Base-by-base conservation (phyloP, 2,113 vertebrate genomes). In the Planiliza haematocheilus region DNA sequence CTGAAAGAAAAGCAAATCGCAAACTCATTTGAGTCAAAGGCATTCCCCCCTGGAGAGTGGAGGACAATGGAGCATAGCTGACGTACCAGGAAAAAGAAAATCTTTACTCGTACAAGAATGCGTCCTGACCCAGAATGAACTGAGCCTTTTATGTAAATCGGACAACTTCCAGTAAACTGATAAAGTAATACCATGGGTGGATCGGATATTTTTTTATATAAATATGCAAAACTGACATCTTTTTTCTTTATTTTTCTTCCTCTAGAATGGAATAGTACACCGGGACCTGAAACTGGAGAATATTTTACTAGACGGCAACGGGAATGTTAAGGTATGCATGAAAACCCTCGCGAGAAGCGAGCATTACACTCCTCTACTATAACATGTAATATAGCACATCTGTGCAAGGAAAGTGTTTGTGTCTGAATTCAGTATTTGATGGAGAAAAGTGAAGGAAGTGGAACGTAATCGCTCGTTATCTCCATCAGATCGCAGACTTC, bases 241-340 rank as follows among this genome's bases (percentile, higher is more conserved):
- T 13, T 4, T 52, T 30, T 43, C n/a, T 39, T 18, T 61, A 34
- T 13, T 49, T 48, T 24, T 7, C 17, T 43, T 74, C 1, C 41
- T 1, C 1, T 82, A 99, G 97, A 99, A 98, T 0, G 95, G 97
- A 42, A 93, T 99, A 8, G 98, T 99, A 0, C 98, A 99, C 88
- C 93, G 97, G 2, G 98, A 99, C 87, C 94, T 99, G 90, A 99
- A 99, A 83, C 91, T 99, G 86, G 98, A 99, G 88, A 99, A 99
- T 89, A 99, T 99, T 91, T 95, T 99, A 62, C 90, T 99, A 4
- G 98, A 99, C 17, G 88, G 92, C 7, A 94, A 91, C 0, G 95
- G 96, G 30, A 97, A 98, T 64, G 95, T 99, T 69, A 99, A 99
- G 95, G 97, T 99, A 89, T 90, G 74, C 9, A n/a, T 5, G 12